Conservation (phyloP, 1,140 invertebrate species). For the Paralvinella palmiformis region DNA sequence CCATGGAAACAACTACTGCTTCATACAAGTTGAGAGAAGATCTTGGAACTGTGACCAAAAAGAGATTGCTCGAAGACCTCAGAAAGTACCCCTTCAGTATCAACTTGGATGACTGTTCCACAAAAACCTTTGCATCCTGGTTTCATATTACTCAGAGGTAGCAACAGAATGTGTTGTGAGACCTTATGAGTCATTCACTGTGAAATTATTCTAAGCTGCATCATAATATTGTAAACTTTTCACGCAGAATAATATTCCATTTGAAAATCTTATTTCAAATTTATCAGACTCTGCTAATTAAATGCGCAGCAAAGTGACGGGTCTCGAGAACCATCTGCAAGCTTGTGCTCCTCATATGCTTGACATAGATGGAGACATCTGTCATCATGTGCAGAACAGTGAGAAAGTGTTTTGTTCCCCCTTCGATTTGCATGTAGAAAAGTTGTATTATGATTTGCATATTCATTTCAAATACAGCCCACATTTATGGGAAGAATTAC, state of each 20-base stretch:
- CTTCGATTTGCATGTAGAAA: conserved; percentile 18
- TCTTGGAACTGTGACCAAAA: not conserved
- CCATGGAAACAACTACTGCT: conserved; percentile 10
- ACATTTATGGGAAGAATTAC: conserved; percentile 15
- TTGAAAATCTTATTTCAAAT: conserved; percentile 18
- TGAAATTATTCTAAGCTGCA: not conserved
- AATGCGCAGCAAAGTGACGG: conserved; percentile 18
- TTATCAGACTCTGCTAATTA: conserved; percentile 19
- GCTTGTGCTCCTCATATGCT: conserved; percentile 17
- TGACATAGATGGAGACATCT: conserved; percentile 25
- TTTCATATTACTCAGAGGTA: conserved; percentile 6
- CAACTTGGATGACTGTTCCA: conserved; percentile 8
- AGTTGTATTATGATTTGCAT: conserved; percentile 15
- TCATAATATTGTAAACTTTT: not conserved
- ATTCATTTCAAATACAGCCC: conserved; percentile 23
- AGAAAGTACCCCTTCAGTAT: conserved; percentile 1
- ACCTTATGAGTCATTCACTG: not conserved
- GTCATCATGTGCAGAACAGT: conserved; percentile 23
- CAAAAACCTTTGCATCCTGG: conserved; percentile 13
- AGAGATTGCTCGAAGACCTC: conserved; percentile 2
- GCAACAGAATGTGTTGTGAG: conserved; percentile 1
- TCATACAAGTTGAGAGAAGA: conserved; percentile 12
- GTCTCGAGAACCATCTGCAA: conserved; percentile 15
- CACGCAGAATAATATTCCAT: not conserved
- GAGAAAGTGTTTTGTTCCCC: conserved; percentile 20